Evolutionary conservation across 2,113 vertebrate species (phyloP).

Genomic region (Alexandromys fortis): DNA sequence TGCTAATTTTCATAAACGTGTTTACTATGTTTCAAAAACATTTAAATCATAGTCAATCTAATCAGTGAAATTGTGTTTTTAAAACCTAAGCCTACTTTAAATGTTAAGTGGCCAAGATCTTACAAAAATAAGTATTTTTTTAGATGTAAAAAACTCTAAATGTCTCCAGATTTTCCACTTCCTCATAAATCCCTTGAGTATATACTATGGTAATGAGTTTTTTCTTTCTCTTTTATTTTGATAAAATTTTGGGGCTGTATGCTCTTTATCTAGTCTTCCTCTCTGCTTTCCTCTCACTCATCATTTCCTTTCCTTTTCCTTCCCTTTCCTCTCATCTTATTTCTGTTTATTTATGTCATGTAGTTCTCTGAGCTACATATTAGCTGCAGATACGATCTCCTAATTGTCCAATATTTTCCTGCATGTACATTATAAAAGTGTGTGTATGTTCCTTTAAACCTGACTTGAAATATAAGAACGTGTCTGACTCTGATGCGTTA

Average conservation of each 20-base stretch:
- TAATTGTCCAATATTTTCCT: neutral
- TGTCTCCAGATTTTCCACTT: neutral
- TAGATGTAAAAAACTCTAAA: neutral
- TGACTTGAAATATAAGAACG: neutral
- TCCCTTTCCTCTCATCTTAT: neutral
- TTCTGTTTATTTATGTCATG: neutral
- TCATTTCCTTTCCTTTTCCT: fast-evolving
- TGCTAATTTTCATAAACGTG: constrained; percentile 31
- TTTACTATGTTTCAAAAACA: neutral
- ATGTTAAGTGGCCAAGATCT: neutral
- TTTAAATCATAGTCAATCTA: constrained; percentile 33
- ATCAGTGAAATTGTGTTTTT: constrained; percentile 57
- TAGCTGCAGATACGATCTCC: neutral
- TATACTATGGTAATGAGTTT: neutral
- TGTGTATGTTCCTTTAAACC: neutral
- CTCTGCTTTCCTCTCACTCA: neutral
- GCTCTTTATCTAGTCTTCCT: neutral
- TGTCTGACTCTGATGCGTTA: neutral
- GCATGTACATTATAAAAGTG: neutral
- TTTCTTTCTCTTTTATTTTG: neutral
- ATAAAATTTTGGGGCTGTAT: neutral
- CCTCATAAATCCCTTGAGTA: neutral
- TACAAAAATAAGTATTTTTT: neutral
- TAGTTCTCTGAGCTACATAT: neutral
- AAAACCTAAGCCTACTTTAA: neutral